Evolutionary conservation across 1,140 invertebrate genomes (phyloP).

Genomic region (Eubasilissa regina): DNA sequence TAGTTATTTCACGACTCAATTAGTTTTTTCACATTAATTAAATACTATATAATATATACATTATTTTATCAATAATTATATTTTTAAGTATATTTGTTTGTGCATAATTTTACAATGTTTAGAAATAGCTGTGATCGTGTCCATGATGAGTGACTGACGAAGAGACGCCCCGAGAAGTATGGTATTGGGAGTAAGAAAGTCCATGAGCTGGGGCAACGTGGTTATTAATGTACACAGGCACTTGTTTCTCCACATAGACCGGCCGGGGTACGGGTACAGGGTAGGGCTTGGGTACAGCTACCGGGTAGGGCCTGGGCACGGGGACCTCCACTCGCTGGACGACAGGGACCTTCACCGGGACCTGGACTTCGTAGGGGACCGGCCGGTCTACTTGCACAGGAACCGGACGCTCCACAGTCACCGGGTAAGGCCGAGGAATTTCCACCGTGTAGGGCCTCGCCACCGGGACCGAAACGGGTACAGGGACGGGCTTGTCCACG

Average conservation of each 20-base stretch:
- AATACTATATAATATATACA: too few relatives aligned
- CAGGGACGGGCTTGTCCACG: constrained; percentile 42
- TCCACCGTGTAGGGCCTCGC: constrained; percentile 46
- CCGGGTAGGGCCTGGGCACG: constrained; percentile 61
- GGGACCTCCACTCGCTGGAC: constrained; percentile 58
- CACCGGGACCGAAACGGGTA: constrained; percentile 51
- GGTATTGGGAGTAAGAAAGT: constrained; percentile 1
- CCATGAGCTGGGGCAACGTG: constrained; percentile 6
- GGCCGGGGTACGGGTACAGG: constrained; percentile 67
- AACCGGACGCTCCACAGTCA: constrained; percentile 62
- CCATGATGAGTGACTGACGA: constrained; percentile 31
- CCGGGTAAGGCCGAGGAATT: constrained; percentile 61
- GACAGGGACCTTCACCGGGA: constrained; percentile 63
- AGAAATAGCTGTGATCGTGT: constrained; percentile 1
- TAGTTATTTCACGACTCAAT: too few relatives aligned
- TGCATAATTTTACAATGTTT: too few relatives aligned
- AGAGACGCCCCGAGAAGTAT: neutral
- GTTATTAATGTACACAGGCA: constrained; percentile 63
- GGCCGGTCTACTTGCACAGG: constrained; percentile 61
- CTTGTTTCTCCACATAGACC: constrained; percentile 66
- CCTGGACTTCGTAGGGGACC: constrained; percentile 61
- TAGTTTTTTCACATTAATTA: too few relatives aligned
- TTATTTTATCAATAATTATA: too few relatives aligned
- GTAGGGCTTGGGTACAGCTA: constrained; percentile 62
- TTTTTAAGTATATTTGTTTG: too few relatives aligned